These are phyloP conservation scores for Hyles lineata DNA, from an alignment of 2,888 invertebrate genomes.

Conservation along the genomic window DNA sequence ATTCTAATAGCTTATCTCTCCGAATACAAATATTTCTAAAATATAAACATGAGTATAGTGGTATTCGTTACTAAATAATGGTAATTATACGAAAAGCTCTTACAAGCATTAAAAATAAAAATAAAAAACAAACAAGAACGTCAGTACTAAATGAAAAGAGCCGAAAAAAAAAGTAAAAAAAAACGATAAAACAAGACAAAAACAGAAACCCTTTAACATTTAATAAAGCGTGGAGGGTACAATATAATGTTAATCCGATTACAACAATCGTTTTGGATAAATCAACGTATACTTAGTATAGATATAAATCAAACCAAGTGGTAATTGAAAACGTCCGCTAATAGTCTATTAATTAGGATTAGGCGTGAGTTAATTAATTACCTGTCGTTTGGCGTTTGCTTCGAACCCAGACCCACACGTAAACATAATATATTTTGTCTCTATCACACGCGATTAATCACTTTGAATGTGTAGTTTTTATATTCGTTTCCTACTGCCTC, in stretches of 20 bases:
- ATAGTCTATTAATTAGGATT: slow-evolving; percentile 81
- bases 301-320: slow-evolving; percentile 72
- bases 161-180: not conserved
- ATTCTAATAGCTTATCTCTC: too few relatives aligned
- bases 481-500: not conserved
- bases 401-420: slow-evolving; percentile 44
- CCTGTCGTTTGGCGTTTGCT: slow-evolving; percentile 60
- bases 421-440: slow-evolving; percentile 29
- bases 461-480: slow-evolving; percentile 1
- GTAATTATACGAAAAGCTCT: not conserved
- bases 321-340: slow-evolving; percentile 80
- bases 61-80: too few relatives aligned
- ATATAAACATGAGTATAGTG: too few relatives aligned
- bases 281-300: slow-evolving; percentile 64
- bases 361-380: slow-evolving; percentile 71
- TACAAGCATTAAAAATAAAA: not conserved
- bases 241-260: slow-evolving; percentile 58
- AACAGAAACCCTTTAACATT: slow-evolving; percentile 42
- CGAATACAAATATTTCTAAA: too few relatives aligned
- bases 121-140: too few relatives aligned
- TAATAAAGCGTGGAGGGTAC: slow-evolving; percentile 22
- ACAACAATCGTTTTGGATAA: slow-evolving; percentile 61
- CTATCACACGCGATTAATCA: slow-evolving; percentile 23
- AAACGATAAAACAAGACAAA: slow-evolving; percentile 46
- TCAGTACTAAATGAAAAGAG: not conserved